phyloP scores from a whole-genome alignment of 2,797 vertebrate genomes.

The Pempheris klunzingeri region DNA sequence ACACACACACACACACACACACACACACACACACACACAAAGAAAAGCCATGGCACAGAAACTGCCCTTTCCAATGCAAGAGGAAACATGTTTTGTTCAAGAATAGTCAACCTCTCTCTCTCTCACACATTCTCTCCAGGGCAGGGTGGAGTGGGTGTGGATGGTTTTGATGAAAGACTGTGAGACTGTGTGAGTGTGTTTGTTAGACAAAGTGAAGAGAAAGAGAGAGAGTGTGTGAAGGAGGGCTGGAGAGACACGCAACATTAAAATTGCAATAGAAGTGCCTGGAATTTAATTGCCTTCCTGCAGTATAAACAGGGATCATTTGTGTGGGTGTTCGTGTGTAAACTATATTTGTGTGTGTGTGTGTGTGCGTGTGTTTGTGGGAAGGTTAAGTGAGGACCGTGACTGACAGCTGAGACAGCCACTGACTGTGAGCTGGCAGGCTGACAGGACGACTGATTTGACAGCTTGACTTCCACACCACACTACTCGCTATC shows the following conservation, averaged over 20 bases:
- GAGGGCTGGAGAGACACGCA: slow-evolving; percentile 14
- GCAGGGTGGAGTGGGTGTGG: slow-evolving; percentile 70
- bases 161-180: slow-evolving; percentile 49
- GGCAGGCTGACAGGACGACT: slow-evolving; percentile 24
- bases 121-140: slow-evolving; percentile 41
- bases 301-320: slow-evolving; percentile 30
- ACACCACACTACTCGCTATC: neutral
- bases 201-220: slow-evolving; percentile 15
- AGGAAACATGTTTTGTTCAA: slow-evolving; percentile 46
- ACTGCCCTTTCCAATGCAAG: slow-evolving; percentile 31
- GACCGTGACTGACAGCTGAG: slow-evolving; percentile 35
- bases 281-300: slow-evolving; percentile 30
- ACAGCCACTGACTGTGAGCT: slow-evolving; percentile 34
- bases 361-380: neutral
- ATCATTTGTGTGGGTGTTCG: neutral
- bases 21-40: slow-evolving; percentile 2
- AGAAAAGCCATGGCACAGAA: slow-evolving; percentile 34
- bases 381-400: slow-evolving; percentile 22
- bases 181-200: slow-evolving; percentile 36
- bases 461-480: slow-evolving; percentile 44
- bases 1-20: neutral
- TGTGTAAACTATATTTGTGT: neutral
- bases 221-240: slow-evolving; percentile 2
- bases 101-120: slow-evolving; percentile 32
- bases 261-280: slow-evolving; percentile 19